Conservation (phyloP, 2,797 vertebrate species). For the Siniperca obscura region DNA sequence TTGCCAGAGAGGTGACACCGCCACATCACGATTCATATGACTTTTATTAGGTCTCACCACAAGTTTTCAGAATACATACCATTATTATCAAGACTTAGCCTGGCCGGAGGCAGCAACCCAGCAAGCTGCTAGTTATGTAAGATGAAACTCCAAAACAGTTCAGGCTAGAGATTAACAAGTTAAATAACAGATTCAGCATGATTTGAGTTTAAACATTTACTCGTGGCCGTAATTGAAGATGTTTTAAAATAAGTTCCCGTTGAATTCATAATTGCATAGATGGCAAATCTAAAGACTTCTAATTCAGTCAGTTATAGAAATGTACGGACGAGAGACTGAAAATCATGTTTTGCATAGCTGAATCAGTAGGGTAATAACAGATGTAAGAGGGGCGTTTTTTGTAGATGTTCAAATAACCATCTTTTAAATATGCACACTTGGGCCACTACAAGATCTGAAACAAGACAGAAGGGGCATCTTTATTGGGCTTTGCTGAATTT, state of each 20-base stretch:
- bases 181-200: constrained; percentile 9
- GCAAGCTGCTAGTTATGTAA: constrained; percentile 35
- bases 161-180: background rate
- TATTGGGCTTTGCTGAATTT: background rate
- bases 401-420: constrained; percentile 3
- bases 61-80: constrained; percentile 53
- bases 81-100: constrained; percentile 30
- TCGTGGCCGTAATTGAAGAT: background rate
- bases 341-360: background rate
- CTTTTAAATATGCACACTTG: constrained; percentile 9
- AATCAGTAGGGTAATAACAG: constrained; percentile 6
- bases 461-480: background rate
- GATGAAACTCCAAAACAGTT: constrained; percentile 8
- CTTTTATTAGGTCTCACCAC: constrained; percentile 58
- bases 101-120: background rate
- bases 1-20: constrained; percentile 91
- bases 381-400: background rate
- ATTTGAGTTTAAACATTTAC: constrained; percentile 8
- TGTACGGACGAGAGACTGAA: background rate
- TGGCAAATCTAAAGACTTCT: constrained; percentile 7
- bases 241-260: background rate
- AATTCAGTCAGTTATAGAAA: constrained; percentile 4
- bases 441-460: constrained; percentile 7
- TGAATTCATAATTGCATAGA: constrained; percentile 6
- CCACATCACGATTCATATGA: constrained; percentile 54